phyloP scores from a whole-genome alignment of 2,797 vertebrate genomes.

The Sebastiscus tertius region DNA sequence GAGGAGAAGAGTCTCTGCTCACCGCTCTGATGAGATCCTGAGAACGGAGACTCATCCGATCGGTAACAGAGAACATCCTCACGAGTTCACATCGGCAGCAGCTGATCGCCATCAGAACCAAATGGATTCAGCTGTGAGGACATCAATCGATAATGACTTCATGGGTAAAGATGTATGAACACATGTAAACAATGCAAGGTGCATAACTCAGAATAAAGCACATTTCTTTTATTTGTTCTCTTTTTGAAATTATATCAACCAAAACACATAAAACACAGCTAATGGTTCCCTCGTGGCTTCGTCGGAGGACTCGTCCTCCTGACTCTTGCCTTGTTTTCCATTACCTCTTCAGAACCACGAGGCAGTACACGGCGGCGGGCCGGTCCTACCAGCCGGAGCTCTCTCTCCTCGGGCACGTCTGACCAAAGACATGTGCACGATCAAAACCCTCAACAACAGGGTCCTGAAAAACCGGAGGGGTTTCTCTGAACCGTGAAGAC shows the following conservation, averaged over 20 bases:
- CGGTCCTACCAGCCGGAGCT: slow-evolving; percentile 1
- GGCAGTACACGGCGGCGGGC: neutral
- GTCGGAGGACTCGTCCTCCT: neutral
- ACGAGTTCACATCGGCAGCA: too few relatives aligned
- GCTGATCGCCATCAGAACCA: too few relatives aligned
- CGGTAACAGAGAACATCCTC: too few relatives aligned
- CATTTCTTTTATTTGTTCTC: neutral
- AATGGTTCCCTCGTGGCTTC: neutral
- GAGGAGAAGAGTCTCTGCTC: too few relatives aligned
- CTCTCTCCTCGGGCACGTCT: neutral
- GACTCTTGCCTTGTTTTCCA: slow-evolving; percentile 49
- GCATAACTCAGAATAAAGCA: neutral
- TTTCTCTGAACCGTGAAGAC: neutral
- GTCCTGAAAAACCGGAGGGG: neutral
- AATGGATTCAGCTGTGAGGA: too few relatives aligned
- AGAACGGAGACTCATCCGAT: too few relatives aligned
- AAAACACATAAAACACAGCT: neutral
- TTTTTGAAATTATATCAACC: neutral
- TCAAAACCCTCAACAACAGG: neutral
- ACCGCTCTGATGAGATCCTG: too few relatives aligned
- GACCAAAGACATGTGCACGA: slow-evolving; percentile 1
- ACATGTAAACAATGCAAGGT: neutral
- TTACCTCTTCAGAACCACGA: slow-evolving; percentile 23
- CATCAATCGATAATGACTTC: too few relatives aligned
- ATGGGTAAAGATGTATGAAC: neutral